Conservation (phyloP, 2,888 invertebrate species). For the Dendrolimus pini region DNA sequence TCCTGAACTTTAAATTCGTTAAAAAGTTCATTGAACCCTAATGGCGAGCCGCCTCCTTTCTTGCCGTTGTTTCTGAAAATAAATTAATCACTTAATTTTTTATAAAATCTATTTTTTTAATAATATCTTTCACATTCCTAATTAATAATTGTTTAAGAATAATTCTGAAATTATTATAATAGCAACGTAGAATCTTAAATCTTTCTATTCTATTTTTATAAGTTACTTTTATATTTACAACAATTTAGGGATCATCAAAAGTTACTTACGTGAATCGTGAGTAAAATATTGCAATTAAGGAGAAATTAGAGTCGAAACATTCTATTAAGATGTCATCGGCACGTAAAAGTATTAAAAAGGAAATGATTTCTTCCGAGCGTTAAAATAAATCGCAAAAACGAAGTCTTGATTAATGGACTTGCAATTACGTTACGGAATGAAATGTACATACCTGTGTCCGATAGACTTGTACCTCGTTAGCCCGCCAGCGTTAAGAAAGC, state of each 20-base stretch:
- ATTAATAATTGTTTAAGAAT: conserved; percentile 1
- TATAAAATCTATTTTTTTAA: conserved; percentile 8
- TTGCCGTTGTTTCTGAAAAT: conserved; percentile 78
- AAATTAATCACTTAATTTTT: conserved; percentile 5
- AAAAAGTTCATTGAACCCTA: conserved; percentile 91
- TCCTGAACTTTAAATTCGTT: conserved; percentile 92
- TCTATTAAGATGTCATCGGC: conserved; percentile 27
- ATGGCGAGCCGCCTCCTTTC: conserved; percentile 84
- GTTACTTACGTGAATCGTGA: too few relatives aligned
- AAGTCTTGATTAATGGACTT: conserved; percentile 26
- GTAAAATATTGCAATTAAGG: not conserved
- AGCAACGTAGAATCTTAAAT: too few relatives aligned
- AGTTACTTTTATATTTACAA: too few relatives aligned
- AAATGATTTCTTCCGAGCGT: conserved; percentile 36
- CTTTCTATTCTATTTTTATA: too few relatives aligned
- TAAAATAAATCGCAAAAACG: conserved; percentile 29
- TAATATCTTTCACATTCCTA: too few relatives aligned
- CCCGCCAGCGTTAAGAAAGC: conserved; percentile 89
- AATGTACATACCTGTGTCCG: conserved; percentile 75
- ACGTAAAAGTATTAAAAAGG: conserved; percentile 32
- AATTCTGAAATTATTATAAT: too few relatives aligned
- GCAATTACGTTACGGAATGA: conserved; percentile 26
- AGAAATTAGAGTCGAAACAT: conserved; percentile 27
- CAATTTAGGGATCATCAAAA: too few relatives aligned
- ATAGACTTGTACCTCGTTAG: conserved; percentile 85